These are phyloP conservation scores for Semnornis frantzii DNA, from an alignment of 2,113 vertebrate species.

Conservation along the genomic window DNA sequence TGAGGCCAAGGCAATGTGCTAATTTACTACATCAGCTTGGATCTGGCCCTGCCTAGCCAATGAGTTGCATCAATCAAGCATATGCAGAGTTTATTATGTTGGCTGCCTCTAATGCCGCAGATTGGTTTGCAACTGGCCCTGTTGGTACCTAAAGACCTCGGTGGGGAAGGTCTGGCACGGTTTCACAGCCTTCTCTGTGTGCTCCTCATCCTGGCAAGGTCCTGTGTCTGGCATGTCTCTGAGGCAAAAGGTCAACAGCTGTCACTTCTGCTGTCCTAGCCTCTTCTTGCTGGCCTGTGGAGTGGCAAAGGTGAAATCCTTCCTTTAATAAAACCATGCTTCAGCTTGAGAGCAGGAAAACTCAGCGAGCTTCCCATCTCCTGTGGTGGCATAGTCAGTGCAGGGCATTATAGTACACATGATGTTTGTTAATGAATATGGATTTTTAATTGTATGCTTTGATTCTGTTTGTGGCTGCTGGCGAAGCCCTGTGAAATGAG, in stretches of 20 bases:
- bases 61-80: conserved; percentile 23
- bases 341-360: not conserved
- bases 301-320: not conserved
- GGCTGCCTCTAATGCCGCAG: not conserved
- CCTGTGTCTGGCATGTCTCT: not conserved
- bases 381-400: not conserved
- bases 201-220: not conserved
- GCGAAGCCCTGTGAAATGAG: conserved; percentile 32
- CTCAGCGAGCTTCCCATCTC: not conserved
- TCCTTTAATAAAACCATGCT: not conserved
- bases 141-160: not conserved
- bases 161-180: not conserved
- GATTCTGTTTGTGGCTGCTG: conserved; percentile 46
- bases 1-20: conserved; percentile 12
- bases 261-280: not conserved
- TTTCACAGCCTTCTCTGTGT: not conserved
- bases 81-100: not conserved
- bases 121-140: not conserved
- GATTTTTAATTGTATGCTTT: conserved; percentile 68
- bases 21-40: conserved; percentile 15
- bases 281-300: not conserved
- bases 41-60: conserved; percentile 2
- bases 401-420: conserved; percentile 6
- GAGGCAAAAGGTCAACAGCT: conserved; percentile 8
- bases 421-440: conserved; percentile 54